Conservation (phyloP, 1,140 invertebrate genomes). For the Drosophila tropicalis region DNA sequence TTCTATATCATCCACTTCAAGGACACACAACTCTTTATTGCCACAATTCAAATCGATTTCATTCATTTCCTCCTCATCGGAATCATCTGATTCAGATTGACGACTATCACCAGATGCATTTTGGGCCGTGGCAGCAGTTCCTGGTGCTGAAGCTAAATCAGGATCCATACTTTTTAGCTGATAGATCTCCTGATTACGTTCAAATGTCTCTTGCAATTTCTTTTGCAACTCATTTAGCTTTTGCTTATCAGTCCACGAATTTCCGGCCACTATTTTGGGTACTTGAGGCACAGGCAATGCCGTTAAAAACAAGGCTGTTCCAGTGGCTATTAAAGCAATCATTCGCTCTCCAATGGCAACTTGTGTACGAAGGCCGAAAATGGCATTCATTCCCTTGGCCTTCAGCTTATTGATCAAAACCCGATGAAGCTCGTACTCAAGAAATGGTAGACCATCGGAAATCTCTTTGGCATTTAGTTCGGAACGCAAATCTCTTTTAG, state of each 20-base stretch:
- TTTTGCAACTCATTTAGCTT: constrained; percentile 87
- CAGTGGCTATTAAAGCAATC: constrained; percentile 94
- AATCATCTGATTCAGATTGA: constrained; percentile 87
- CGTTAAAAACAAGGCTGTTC: constrained; percentile 91
- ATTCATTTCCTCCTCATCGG: constrained; percentile 89
- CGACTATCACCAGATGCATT: constrained; percentile 31
- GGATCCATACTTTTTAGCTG: constrained; percentile 85
- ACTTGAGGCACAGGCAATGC: constrained; percentile 89
- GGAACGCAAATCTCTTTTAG: constrained; percentile 90
- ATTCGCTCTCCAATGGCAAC: constrained; percentile 94
- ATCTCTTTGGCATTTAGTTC: constrained; percentile 97
- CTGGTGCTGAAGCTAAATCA: constrained; percentile 40
- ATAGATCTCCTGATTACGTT: constrained; percentile 88
- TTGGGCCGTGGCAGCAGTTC: background rate
- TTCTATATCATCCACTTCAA: constrained; percentile 94
- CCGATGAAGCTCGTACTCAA: constrained; percentile 97
- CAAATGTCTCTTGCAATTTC: constrained; percentile 87
- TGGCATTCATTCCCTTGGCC: constrained; percentile 96
- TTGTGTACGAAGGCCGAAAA: constrained; percentile 93
- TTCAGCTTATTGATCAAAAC: constrained; percentile 95
- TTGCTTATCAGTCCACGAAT: constrained; percentile 86
- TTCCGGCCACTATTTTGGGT: constrained; percentile 87
- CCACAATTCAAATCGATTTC: constrained; percentile 90
- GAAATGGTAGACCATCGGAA: constrained; percentile 95
- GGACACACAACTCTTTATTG: constrained; percentile 92